These are phyloP conservation scores for Takifugu bimaculatus DNA, from an alignment of 2,113 vertebrate species.

Conservation along the genomic window DNA sequence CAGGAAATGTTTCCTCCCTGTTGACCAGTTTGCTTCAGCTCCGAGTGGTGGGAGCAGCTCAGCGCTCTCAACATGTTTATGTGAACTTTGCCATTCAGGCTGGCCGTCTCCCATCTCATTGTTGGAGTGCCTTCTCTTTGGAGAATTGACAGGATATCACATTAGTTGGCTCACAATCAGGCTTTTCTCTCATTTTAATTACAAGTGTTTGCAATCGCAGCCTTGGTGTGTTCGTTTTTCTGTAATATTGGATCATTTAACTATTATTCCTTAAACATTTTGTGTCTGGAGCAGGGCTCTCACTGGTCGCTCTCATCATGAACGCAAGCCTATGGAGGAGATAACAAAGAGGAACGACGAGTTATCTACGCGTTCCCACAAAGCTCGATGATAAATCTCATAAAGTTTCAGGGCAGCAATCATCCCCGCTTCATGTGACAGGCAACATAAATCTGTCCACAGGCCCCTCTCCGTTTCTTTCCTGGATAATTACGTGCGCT, in stretches of 20 bases:
- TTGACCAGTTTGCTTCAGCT: constrained; percentile 29
- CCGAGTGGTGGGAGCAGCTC: constrained; percentile 35
- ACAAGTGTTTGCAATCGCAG: not conserved
- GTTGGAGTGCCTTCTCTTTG: constrained; percentile 44
- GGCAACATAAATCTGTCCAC: constrained; percentile 25
- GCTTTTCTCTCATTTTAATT: constrained; percentile 12
- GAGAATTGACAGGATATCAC: constrained; percentile 61
- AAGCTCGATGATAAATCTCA: constrained; percentile 25
- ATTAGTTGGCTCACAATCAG: constrained; percentile 29
- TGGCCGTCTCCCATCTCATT: constrained; percentile 56
- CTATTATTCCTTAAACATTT: not conserved
- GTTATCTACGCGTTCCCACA: constrained; percentile 67
- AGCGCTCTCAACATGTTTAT: constrained; percentile 49
- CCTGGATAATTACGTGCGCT: not conserved
- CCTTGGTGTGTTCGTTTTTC: not conserved
- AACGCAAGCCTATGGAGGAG: not conserved
- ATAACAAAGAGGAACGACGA: constrained; percentile 63
- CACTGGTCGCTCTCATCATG: constrained; percentile 7
- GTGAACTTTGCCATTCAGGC: constrained; percentile 60
- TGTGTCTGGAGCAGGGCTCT: constrained; percentile 10
- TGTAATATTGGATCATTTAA: not conserved
- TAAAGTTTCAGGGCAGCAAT: too few species aligned
- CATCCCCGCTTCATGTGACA: constrained; percentile 4
- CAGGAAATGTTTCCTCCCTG: constrained; percentile 45
- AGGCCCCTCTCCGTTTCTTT: not conserved